Evolutionary conservation across 2,888 invertebrate species (phyloP).

Genomic region (Nesidiocoris tenuis): DNA sequence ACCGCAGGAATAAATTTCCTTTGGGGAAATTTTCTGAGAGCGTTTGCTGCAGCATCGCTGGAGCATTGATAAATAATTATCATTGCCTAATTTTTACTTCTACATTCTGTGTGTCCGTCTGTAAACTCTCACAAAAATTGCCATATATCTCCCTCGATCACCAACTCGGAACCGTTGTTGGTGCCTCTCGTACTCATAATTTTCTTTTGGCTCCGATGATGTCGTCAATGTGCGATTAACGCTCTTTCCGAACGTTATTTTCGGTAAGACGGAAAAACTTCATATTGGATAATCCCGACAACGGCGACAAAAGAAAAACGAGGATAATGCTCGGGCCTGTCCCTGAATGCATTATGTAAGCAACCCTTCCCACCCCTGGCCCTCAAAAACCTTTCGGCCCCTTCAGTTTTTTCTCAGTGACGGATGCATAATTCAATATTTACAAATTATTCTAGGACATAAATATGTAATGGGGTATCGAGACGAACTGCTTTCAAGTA

Average conservation of each 20-base stretch:
- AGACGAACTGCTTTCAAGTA: conserved; percentile 1
- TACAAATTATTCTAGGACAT: conserved; percentile 41
- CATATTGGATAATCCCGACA: background rate
- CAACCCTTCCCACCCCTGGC: background rate
- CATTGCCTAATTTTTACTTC: background rate
- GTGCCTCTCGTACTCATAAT: no score
- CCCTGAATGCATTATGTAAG: conserved; percentile 32
- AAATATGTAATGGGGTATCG: conserved; percentile 40
- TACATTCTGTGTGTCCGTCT: background rate
- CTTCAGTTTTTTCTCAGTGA: background rate
- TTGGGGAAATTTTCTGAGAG: no score
- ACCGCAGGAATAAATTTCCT: no score
- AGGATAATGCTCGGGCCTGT: conserved; percentile 13
- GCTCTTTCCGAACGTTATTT: no score
- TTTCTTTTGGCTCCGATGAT: no score
- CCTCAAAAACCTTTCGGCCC: background rate
- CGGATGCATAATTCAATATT: conserved; percentile 41
- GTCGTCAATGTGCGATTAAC: no score
- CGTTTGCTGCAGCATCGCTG: no score
- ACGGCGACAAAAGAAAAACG: background rate
- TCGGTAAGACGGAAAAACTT: background rate
- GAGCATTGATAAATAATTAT: no score
- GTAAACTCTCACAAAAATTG: no score
- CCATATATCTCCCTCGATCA: no score
- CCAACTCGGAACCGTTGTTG: no score